Conservation (phyloP, 2,797 vertebrate species). For the Balearica regulorum region DNA sequence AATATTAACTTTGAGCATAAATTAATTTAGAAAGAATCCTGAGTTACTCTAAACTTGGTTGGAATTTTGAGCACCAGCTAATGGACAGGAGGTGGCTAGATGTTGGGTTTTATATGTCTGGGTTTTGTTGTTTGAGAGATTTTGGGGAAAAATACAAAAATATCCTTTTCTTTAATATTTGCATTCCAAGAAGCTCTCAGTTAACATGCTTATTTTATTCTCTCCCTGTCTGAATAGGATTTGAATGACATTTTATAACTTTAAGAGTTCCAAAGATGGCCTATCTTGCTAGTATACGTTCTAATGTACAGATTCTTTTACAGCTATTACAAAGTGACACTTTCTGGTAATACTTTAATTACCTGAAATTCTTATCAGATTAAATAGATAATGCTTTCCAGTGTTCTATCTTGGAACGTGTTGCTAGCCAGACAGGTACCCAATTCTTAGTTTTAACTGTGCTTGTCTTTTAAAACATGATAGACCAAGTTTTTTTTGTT, state of each 20-base stretch:
- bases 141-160: neutral
- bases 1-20: neutral
- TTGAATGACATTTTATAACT: neutral
- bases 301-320: neutral
- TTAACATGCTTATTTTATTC: neutral
- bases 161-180: neutral
- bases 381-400: neutral
- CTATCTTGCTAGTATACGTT: neutral
- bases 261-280: neutral
- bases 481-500: neutral
- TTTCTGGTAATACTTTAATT: neutral
- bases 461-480: neutral
- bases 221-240: neutral
- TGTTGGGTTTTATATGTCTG: neutral
- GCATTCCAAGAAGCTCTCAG: neutral
- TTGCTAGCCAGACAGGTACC: neutral
- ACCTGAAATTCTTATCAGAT: neutral
- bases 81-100: neutral
- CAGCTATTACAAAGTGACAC: neutral
- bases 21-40: neutral
- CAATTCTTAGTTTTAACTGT: neutral
- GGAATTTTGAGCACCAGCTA: neutral
- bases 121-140: neutral
- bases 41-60: neutral
- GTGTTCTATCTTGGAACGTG: neutral